These are phyloP conservation scores for Beris chalybata DNA, from an alignment of 2,888 invertebrate species.

Conservation along the genomic window DNA sequence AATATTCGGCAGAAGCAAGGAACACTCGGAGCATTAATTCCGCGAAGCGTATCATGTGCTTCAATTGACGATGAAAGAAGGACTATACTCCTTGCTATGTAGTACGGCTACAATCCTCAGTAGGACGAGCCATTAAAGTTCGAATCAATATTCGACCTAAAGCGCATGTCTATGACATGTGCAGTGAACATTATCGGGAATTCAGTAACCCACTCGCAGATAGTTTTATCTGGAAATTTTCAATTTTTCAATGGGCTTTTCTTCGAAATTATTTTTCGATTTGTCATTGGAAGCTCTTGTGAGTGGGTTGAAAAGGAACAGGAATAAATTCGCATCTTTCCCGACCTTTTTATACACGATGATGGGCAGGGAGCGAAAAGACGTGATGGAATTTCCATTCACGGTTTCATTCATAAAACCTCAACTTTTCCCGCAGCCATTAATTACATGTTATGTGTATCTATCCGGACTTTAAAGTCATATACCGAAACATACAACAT, in stretches of 20 bases:
- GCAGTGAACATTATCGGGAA: slow-evolving; percentile 18
- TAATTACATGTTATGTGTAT: background rate
- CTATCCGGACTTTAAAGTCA: no score
- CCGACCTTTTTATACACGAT: no score
- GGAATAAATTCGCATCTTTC: no score
- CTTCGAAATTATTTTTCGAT: no score
- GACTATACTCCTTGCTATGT: background rate
- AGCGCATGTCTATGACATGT: slow-evolving; percentile 23
- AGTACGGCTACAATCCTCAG: slow-evolving; percentile 6
- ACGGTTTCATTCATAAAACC: slow-evolving; percentile 21
- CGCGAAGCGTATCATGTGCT: slow-evolving; percentile 2
- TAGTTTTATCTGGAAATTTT: slow-evolving; percentile 3
- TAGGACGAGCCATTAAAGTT: slow-evolving; percentile 9
- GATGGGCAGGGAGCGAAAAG: no score
- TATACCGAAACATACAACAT: no score
- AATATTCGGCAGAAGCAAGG: no score
- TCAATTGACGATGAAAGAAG: background rate
- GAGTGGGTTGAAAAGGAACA: no score
- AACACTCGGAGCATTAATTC: background rate
- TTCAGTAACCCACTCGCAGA: background rate
- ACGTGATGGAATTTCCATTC: background rate
- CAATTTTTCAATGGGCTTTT: slow-evolving; percentile 5
- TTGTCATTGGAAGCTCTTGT: no score
- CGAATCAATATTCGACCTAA: slow-evolving; percentile 15
- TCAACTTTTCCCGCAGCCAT: slow-evolving; percentile 9